These are phyloP conservation scores for Elachura formosa DNA, from an alignment of 2,113 vertebrate genomes.

Conservation along the genomic window DNA sequence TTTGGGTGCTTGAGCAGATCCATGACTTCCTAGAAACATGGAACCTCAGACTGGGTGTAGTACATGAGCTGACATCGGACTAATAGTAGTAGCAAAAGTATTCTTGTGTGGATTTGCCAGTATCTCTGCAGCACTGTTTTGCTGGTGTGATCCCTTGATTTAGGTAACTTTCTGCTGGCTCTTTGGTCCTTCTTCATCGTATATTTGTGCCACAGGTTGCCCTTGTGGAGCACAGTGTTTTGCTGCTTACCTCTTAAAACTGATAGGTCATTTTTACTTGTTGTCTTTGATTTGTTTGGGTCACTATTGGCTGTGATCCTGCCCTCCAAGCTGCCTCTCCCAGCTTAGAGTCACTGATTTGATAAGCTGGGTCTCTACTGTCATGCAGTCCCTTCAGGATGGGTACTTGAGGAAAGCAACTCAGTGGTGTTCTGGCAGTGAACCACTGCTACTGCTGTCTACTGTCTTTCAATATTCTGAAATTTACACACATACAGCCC, in stretches of 20 bases:
- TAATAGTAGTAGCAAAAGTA: not conserved
- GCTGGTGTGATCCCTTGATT: not conserved
- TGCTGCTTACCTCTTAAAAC: not conserved
- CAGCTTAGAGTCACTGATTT: not conserved
- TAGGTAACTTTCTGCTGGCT: not conserved
- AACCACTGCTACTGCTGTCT: not conserved
- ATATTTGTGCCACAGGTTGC: not conserved
- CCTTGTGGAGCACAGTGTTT: not conserved
- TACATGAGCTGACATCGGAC: fast-evolving
- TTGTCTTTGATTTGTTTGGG: not conserved
- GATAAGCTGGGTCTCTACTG: not conserved
- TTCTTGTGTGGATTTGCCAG: not conserved
- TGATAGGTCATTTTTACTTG: not conserved
- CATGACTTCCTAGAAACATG: not conserved
- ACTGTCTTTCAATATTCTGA: not conserved
- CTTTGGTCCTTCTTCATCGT: fast-evolving
- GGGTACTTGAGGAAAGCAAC: not conserved
- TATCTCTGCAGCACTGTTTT: not conserved
- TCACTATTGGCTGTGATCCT: not conserved
- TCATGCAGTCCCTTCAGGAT: not conserved
- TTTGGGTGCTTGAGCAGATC: not conserved
- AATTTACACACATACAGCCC: not conserved
- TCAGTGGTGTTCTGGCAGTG: not conserved
- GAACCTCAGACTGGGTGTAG: not conserved
- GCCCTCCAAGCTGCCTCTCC: not conserved